Evolutionary conservation across 2,888 invertebrate species (phyloP).

Genomic region (Acrobasis consociella): DNA sequence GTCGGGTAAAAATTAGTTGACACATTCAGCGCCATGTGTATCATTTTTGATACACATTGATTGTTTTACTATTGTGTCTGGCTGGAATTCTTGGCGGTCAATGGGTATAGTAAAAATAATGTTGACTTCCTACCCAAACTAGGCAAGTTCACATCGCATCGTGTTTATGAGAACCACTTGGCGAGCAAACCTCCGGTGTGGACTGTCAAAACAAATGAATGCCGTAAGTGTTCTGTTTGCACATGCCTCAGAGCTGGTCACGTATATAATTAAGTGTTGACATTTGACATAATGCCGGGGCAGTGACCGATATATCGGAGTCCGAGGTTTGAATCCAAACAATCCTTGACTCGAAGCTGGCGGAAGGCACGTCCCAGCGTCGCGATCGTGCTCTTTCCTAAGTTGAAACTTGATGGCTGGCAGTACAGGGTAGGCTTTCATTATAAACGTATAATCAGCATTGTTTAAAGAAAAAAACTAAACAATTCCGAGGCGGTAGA

Average conservation of each 20-base stretch:
- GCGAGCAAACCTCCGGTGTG: conserved; percentile 5
- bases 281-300: conserved; percentile 34
- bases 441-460: background rate
- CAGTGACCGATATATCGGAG: conserved; percentile 51
- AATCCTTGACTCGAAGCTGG: conserved; percentile 55
- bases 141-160: too few relatives aligned
- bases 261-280: conserved; percentile 24
- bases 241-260: conserved; percentile 17
- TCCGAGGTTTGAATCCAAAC: conserved; percentile 50
- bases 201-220: conserved; percentile 16
- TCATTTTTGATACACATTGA: too few relatives aligned
- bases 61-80: too few relatives aligned
- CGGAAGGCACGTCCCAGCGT: conserved; percentile 64
- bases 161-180: too few relatives aligned
- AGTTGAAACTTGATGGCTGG: conserved; percentile 8
- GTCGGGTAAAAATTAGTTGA: too few relatives aligned
- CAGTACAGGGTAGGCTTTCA: background rate
- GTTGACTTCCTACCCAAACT: too few relatives aligned
- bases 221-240: conserved; percentile 20
- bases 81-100: too few relatives aligned
- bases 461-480: background rate
- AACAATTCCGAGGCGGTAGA: too few relatives aligned
- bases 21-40: too few relatives aligned
- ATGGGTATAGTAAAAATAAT: too few relatives aligned
- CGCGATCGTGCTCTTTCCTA: conserved; percentile 44